phyloP scores from a whole-genome alignment of 1,140 invertebrate genomes.

The Ladona fulva region DNA sequence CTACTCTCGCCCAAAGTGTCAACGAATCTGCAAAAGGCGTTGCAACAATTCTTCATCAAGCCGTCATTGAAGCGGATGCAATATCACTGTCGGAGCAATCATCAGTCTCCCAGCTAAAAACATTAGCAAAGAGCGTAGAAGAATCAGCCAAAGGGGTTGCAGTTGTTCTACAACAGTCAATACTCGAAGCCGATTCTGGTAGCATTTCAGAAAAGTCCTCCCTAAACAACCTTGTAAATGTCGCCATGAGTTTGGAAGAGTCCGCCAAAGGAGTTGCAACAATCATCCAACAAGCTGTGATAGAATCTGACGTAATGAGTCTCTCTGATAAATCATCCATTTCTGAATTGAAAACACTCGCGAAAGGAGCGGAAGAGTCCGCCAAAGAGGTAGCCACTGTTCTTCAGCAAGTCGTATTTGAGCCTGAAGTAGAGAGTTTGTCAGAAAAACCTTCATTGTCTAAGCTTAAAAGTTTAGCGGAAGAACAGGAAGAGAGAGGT shows the following conservation, averaged over 20 bases:
- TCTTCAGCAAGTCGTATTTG: conserved; percentile 21
- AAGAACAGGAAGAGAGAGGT: conserved; percentile 12
- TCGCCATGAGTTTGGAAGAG: conserved; percentile 34
- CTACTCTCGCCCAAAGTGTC: conserved; percentile 15
- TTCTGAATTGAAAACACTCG: conserved; percentile 16
- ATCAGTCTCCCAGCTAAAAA: conserved; percentile 26
- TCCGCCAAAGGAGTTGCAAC: conserved; percentile 28
- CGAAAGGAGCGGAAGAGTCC: conserved; percentile 13
- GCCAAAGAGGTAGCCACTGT: conserved; percentile 13
- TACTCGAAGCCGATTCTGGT: conserved; percentile 22
- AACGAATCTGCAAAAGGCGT: conserved; percentile 16
- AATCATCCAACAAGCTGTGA: conserved; percentile 28
- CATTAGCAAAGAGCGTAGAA: conserved; percentile 16
- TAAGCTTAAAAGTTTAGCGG: conserved; percentile 13
- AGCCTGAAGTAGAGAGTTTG: conserved; percentile 19
- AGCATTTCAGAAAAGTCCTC: conserved; percentile 16
- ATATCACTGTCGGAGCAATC: conserved; percentile 15
- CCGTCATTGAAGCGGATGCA: conserved; percentile 22
- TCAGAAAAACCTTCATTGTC: conserved; percentile 16
- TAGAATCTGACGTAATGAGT: background rate
- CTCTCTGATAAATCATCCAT: conserved; percentile 12
- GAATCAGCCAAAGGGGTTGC: conserved; percentile 16
- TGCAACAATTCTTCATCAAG: conserved; percentile 18
- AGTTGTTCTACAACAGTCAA: conserved; percentile 15
- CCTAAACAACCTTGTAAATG: conserved; percentile 24